Conservation (phyloP, 2,888 invertebrate genomes). For the Drosophila peninsularis region DNA sequence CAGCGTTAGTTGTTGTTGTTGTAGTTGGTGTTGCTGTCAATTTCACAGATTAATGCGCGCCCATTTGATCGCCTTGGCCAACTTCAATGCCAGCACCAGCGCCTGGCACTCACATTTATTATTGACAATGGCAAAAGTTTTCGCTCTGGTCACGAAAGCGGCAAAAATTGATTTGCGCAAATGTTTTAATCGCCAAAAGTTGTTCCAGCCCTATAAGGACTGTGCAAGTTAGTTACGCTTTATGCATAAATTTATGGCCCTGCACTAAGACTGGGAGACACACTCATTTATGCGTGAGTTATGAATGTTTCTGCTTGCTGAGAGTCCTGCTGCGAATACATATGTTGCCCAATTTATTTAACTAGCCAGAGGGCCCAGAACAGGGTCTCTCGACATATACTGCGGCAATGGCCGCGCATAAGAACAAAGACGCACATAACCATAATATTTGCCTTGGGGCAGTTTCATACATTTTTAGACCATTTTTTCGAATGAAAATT, state of each 20-base stretch:
- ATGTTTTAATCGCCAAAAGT: slow-evolving; percentile 48
- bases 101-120: slow-evolving; percentile 67
- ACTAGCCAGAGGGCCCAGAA: slow-evolving; percentile 23
- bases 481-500: slow-evolving; percentile 18
- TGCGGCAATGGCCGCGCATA: neutral
- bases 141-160: slow-evolving; percentile 50
- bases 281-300: slow-evolving; percentile 5
- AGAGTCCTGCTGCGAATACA: slow-evolving; percentile 9
- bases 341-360: slow-evolving; percentile 48
- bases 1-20: slow-evolving; percentile 11
- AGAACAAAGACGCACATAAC: slow-evolving; percentile 14
- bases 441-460: slow-evolving; percentile 33
- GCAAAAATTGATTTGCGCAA: slow-evolving; percentile 70
- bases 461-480: slow-evolving; percentile 34
- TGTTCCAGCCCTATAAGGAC: slow-evolving; percentile 6
- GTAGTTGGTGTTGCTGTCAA: slow-evolving; percentile 62
- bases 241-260: slow-evolving; percentile 14
- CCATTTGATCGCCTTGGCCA: slow-evolving; percentile 62
- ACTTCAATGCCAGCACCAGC: slow-evolving; percentile 11
- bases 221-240: slow-evolving; percentile 18
- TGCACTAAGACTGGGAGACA: neutral
- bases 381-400: neutral
- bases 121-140: slow-evolving; percentile 77
- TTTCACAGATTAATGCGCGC: slow-evolving; percentile 77
- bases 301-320: neutral